Base-by-base conservation (phyloP, 37 sponge, comb jelly and placozoan genomes). In the Petrosia ficiformis region DNA sequence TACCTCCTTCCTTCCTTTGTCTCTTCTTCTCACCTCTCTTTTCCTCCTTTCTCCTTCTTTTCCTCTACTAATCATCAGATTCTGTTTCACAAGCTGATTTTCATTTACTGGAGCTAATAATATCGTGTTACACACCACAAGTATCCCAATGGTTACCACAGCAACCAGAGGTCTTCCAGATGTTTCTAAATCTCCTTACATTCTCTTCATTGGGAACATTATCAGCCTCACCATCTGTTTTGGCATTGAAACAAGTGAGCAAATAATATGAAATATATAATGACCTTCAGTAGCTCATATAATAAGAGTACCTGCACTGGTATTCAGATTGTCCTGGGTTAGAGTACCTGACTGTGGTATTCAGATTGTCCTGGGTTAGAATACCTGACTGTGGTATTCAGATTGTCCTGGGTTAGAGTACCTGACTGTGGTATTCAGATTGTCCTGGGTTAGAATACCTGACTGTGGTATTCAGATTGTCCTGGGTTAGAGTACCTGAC, bases 201-300 rank as follows among this genome's bases (percentile, higher is more conserved):
- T 48, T 14, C 8, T 48, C 54, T 14, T n/a, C n/a, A n/a, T n/a
- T n/a, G n/a, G 38, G 37, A 2, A 3, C 78, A 19, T 4, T 56
- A 33, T 54, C 43, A 0, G 8, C 29, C n/a, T 48, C 79, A 25
- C 59, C 44, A 4, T 57, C 65, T 38, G 70, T 63, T 24, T 56
- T 85, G 59, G 86, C 80, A 31, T 38, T 78, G 42, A 64, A 54
- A 21, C 86, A 85, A 80, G 86, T 79, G 38, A 1, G 56, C 39
- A 32, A 2, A 35, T 26, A 16, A 10, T 16, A 48, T 48, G 16
- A 16, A 19, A 48, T 16, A 48, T 16, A 48, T 16, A n/a, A n/a
- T n/a, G n/a, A n/a, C n/a, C n/a, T n/a, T n/a, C n/a, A n/a, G n/a
- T n/a, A n/a, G n/a, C n/a, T n/a, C n/a, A n/a, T n/a, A n/a, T n/a